A percentile compares a stretch with the other conserved stretches of the same genome.
Evolutionary conservation across 37 sponge, comb jelly and placozoan genomes (phyloP).

Genomic region (Aplysina aerophoba): DNA sequence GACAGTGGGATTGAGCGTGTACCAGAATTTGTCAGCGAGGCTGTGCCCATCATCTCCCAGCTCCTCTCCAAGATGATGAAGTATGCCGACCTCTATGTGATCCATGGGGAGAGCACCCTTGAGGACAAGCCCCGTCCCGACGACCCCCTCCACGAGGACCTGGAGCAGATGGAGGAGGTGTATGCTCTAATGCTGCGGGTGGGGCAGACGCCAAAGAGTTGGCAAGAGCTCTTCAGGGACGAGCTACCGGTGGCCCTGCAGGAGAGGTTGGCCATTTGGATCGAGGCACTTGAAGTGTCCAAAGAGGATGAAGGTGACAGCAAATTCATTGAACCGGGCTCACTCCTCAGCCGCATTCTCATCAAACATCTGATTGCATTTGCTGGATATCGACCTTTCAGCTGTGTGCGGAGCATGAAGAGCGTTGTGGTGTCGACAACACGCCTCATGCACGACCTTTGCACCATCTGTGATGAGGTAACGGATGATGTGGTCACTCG

Average conservation of each 20-base stretch:
- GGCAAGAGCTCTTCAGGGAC: constrained; percentile 15
- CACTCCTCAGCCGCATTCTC: constrained; percentile 40
- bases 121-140: background rate
- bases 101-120: background rate
- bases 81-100: background rate
- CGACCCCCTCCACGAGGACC: background rate
- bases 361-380: constrained; percentile 51
- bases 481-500: background rate
- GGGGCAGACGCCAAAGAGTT: background rate
- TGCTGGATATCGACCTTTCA: constrained; percentile 55
- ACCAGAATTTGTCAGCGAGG: constrained; percentile 20
- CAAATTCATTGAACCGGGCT: constrained; percentile 11
- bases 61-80: constrained; percentile 19
- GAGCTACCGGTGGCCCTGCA: constrained; percentile 40
- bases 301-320: constrained; percentile 1
- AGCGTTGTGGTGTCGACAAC: constrained; percentile 40
- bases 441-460: background rate
- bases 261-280: constrained; percentile 53
- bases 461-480: constrained; percentile 14
- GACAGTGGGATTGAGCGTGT: constrained; percentile 9
- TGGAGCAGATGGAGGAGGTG: background rate
- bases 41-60: background rate
- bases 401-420: constrained; percentile 60
- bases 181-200: constrained; percentile 20
- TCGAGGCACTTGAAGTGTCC: constrained; percentile 19